Evolutionary conservation across 1,140 invertebrate genomes (phyloP).

Genomic region (Anastatus disparis): DNA sequence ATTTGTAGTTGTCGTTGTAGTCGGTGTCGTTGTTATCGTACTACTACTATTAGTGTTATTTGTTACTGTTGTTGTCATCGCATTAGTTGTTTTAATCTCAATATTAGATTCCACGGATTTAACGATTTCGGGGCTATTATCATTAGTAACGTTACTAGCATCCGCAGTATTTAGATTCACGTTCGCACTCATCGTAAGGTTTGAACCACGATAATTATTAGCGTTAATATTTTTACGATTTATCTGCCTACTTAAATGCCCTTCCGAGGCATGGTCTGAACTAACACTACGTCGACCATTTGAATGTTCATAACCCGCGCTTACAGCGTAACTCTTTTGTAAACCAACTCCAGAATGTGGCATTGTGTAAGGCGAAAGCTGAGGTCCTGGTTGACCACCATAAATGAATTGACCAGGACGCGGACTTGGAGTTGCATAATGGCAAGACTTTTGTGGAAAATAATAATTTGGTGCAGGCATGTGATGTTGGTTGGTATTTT

Average conservation of each 20-base stretch:
- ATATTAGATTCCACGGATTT: background rate
- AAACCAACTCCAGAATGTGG: no score
- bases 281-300: background rate
- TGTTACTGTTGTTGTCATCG: background rate
- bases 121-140: no score
- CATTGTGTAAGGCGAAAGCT: background rate
- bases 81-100: background rate
- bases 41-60: conserved; percentile 1
- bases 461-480: conserved; percentile 43
- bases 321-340: background rate
- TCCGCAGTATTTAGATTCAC: background rate
- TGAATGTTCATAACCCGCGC: background rate
- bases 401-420: conserved; percentile 27
- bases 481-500: background rate
- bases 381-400: background rate
- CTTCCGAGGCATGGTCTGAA: background rate
- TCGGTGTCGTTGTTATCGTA: conserved; percentile 13
- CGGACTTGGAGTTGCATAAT: conserved; percentile 9
- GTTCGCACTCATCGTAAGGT: conserved; percentile 25
- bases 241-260: background rate
- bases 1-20: conserved; percentile 12
- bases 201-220: conserved; percentile 24
- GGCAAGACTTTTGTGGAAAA: conserved; percentile 46
- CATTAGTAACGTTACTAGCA: no score
- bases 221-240: no score